Conservation (phyloP, 2,797 vertebrate species). For the Buphagus erythrorhynchus region DNA sequence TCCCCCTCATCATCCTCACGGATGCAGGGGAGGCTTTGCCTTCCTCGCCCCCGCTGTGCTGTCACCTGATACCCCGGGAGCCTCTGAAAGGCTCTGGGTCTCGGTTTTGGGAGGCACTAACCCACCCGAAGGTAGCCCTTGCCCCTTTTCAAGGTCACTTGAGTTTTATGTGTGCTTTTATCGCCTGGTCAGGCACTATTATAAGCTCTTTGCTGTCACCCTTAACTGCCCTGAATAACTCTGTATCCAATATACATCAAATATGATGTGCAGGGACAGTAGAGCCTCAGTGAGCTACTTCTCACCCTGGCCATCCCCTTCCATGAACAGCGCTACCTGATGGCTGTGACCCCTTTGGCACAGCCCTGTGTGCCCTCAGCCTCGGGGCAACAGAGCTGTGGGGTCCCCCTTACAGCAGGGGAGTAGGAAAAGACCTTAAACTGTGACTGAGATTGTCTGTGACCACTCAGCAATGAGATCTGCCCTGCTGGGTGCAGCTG, state of each 20-base stretch:
- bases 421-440: not conserved
- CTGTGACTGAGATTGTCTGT: not conserved
- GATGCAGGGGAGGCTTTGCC: not conserved
- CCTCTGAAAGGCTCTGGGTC: not conserved
- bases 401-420: fast-evolving
- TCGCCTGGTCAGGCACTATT: not conserved
- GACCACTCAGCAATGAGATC: not conserved
- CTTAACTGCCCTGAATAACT: not conserved
- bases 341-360: not conserved
- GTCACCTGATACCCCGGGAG: not conserved
- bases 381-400: fast-evolving
- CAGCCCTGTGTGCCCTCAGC: not conserved
- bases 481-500: not conserved
- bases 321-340: fast-evolving
- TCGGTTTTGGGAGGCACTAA: not conserved
- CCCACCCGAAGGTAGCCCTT: not conserved
- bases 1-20: fast-evolving
- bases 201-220: not conserved
- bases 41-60: fast-evolving
- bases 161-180: not conserved
- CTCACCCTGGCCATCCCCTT: not conserved
- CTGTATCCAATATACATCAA: not conserved
- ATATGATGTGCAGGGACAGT: not conserved
- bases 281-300: not conserved
- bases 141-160: not conserved